Percentiles rank a stretch among this genome's conserved stretches.
phyloP scores from a whole-genome alignment of 2,888 invertebrate species.

The Dicycla oo region DNA sequence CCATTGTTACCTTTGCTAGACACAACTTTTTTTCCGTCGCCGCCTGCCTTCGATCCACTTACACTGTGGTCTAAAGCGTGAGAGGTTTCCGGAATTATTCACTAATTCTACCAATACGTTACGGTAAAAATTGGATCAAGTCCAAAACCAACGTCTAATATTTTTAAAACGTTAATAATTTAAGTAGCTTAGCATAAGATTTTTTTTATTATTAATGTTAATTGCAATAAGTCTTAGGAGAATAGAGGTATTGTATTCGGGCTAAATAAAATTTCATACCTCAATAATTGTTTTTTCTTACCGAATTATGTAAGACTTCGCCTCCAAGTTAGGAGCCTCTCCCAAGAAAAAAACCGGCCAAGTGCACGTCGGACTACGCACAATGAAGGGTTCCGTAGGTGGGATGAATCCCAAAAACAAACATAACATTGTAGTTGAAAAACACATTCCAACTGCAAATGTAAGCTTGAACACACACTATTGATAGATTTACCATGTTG shows the following conservation, averaged over 20 bases:
- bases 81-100: constrained; percentile 1
- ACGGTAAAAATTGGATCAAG: background rate
- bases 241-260: background rate
- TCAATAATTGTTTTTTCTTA: background rate
- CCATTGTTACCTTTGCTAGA: constrained; percentile 82
- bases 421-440: too few relatives aligned
- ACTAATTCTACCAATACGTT: background rate
- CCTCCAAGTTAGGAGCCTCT: background rate
- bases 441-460: too few relatives aligned
- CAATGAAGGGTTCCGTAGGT: too few relatives aligned
- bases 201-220: background rate
- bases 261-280: background rate
- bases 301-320: background rate
- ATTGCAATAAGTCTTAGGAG: background rate
- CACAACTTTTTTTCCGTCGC: constrained; percentile 75
- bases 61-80: constrained; percentile 57
- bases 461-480: too few relatives aligned
- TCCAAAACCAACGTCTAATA: too few relatives aligned
- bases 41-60: constrained; percentile 69
- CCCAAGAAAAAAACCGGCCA: background rate
- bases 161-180: too few relatives aligned
- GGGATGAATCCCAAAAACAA: too few relatives aligned
- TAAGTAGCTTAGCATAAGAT: too few relatives aligned
- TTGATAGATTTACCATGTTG: too few relatives aligned
- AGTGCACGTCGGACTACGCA: too few relatives aligned